Percentiles rank a stretch among this genome's conserved stretches.
phyloP scores from a whole-genome alignment of 2,113 vertebrate genomes.

The Platichthys stellatus region DNA sequence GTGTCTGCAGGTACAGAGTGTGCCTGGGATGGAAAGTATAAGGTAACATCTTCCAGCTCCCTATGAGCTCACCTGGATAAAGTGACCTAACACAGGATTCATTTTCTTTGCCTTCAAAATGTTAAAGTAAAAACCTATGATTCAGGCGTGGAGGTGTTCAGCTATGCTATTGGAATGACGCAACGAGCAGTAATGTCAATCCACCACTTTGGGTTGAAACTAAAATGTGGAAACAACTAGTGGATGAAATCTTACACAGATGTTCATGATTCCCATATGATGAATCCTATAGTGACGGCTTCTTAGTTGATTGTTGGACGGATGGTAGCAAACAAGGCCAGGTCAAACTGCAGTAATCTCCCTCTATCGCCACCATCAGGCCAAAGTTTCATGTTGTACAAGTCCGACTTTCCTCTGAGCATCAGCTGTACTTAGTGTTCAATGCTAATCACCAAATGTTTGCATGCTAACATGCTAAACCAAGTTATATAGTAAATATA shows the following conservation, averaged over 20 bases:
- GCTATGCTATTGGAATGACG: background rate
- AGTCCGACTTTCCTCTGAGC: too few species aligned
- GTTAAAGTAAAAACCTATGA: background rate
- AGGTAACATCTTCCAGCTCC: conserved; percentile 51
- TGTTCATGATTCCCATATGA: background rate
- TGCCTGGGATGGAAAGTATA: conserved; percentile 53
- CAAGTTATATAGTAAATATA: background rate
- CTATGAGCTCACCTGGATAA: conserved; percentile 62
- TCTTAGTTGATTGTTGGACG: too few species aligned
- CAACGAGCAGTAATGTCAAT: background rate
- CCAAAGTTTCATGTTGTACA: too few species aligned
- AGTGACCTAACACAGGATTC: conserved; percentile 58
- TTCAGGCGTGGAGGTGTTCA: background rate
- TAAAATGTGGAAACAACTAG: background rate
- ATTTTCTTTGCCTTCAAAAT: conserved; percentile 44
- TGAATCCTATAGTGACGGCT: background rate
- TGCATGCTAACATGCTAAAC: background rate
- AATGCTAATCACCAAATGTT: too few species aligned
- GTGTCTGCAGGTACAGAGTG: conserved; percentile 46
- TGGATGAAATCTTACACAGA: background rate
- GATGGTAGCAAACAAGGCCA: background rate
- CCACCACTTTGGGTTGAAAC: background rate
- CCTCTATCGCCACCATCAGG: too few species aligned
- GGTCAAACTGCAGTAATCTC: too few species aligned
- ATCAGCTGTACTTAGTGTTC: too few species aligned